A percentile compares a stretch with the other conserved stretches of the same genome.
These are phyloP conservation scores for Bellardia pandia DNA, from an alignment of 2,888 invertebrate genomes.

Conservation along the genomic window DNA sequence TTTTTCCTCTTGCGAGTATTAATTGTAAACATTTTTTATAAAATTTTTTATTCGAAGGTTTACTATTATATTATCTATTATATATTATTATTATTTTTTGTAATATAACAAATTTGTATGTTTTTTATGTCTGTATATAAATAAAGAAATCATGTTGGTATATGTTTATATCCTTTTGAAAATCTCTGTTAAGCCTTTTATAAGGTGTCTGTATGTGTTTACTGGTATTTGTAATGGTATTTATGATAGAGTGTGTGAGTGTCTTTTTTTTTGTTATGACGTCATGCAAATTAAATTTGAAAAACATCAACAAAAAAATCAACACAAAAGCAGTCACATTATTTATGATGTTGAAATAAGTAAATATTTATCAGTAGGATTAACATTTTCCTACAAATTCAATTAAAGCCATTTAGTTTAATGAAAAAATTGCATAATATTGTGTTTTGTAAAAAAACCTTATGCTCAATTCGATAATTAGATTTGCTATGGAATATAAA, in stretches of 20 bases:
- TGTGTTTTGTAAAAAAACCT: neutral
- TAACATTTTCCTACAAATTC: conserved; percentile 14
- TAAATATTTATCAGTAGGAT: conserved; percentile 29
- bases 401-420: conserved; percentile 6
- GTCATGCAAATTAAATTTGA: conserved; percentile 18
- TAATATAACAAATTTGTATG: neutral
- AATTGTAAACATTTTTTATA: too few species aligned
- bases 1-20: too few species aligned
- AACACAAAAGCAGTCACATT: conserved; percentile 10
- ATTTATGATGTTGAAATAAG: conserved; percentile 15
- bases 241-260: too few species aligned
- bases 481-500: neutral
- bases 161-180: conserved; percentile 1
- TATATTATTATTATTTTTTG: too few species aligned
- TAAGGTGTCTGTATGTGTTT: neutral
- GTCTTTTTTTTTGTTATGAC: neutral
- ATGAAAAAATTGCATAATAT: neutral
- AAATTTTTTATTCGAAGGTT: too few species aligned
- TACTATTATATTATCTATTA: too few species aligned
- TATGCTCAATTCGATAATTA: neutral
- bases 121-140: conserved; percentile 10
- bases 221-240: neutral
- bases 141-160: neutral
- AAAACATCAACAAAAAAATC: neutral
- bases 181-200: conserved; percentile 11